Evolutionary conservation across 2,113 vertebrate genomes (phyloP).

Genomic region (Phrynocephalus versicolor): DNA sequence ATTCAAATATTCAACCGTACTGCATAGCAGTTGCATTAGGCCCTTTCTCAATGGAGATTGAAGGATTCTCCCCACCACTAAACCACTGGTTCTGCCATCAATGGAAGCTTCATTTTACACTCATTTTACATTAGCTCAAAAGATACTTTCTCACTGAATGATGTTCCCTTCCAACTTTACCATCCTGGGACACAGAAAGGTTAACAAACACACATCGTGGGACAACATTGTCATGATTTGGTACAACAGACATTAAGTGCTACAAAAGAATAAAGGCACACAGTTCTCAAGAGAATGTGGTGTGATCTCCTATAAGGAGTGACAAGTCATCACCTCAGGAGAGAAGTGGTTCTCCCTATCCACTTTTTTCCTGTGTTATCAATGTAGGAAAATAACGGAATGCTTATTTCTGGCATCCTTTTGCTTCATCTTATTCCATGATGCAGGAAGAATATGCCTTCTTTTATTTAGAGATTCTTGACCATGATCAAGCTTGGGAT

Average conservation of each 20-base stretch:
- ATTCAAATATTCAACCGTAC: neutral
- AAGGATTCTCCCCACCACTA: too few species aligned
- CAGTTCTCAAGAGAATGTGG: neutral
- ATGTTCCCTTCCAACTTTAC: constrained; percentile 29
- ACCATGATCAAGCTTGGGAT: neutral
- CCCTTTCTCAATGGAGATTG: neutral
- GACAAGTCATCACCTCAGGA: neutral
- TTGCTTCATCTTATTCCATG: neutral
- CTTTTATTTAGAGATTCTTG: neutral
- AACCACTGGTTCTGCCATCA: neutral
- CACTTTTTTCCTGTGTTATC: neutral
- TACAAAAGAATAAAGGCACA: neutral
- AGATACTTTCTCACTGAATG: constrained; percentile 18
- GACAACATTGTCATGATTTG: constrained; percentile 55
- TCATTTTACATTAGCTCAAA: neutral
- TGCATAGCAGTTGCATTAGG: neutral
- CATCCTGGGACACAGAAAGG: constrained; percentile 49
- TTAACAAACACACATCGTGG: constrained; percentile 41
- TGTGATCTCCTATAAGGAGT: neutral
- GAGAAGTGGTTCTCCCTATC: neutral
- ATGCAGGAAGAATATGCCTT: neutral
- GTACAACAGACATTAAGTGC: constrained; percentile 41
- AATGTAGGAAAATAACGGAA: neutral
- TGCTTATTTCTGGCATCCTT: neutral
- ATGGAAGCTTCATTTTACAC: neutral